These are phyloP conservation scores for Tetrapedia diversipes DNA, from an alignment of 2,888 invertebrate genomes.

Conservation along the genomic window DNA sequence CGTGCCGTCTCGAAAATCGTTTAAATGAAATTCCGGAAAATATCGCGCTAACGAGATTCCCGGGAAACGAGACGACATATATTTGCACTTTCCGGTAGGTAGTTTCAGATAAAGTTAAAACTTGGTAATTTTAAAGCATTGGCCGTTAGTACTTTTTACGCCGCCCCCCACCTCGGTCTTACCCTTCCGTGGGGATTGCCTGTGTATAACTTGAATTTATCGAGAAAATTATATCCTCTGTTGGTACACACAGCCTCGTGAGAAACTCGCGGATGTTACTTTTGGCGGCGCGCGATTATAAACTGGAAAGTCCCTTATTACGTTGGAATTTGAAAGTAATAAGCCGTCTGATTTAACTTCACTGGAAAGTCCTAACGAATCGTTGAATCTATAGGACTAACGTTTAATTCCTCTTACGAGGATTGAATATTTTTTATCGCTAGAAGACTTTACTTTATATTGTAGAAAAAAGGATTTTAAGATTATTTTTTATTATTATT, in stretches of 20 bases:
- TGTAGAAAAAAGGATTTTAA: no score
- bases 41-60: slow-evolving; percentile 48
- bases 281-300: slow-evolving; percentile 53
- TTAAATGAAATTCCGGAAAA: slow-evolving; percentile 54
- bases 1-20: slow-evolving; percentile 32
- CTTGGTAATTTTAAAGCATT: slow-evolving; percentile 55
- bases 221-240: slow-evolving; percentile 67
- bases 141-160: slow-evolving; percentile 56
- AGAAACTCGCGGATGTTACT: slow-evolving; percentile 53
- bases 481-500: no score
- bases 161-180: background rate
- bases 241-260: slow-evolving; percentile 55
- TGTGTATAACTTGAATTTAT: slow-evolving; percentile 65
- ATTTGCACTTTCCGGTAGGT: slow-evolving; percentile 59
- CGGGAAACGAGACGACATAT: slow-evolving; percentile 47
- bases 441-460: no score
- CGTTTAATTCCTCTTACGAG: background rate
- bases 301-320: slow-evolving; percentile 60
- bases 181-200: slow-evolving; percentile 51
- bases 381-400: slow-evolving; percentile 33
- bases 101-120: slow-evolving; percentile 59
- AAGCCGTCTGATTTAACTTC: slow-evolving; percentile 53
- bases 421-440: background rate
- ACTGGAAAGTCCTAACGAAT: slow-evolving; percentile 45
- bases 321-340: slow-evolving; percentile 54